phyloP scores from a whole-genome alignment of 1,140 invertebrate genomes.

The Triops cancriformis region DNA sequence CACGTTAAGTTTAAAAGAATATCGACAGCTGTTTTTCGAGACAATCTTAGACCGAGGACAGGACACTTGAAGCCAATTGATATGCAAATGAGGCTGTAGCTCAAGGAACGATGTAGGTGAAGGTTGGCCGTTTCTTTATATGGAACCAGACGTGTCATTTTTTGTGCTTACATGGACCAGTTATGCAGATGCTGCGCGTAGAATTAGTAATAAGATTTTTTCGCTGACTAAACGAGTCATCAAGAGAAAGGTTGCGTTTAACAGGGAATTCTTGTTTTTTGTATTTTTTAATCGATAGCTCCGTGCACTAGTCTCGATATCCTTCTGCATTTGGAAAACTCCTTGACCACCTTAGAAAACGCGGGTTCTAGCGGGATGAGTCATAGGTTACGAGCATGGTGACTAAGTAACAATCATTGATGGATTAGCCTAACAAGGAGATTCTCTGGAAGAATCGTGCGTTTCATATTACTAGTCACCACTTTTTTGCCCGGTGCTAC shows the following conservation, averaged over 20 bases:
- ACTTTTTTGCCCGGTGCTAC: not conserved
- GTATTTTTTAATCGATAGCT: too few species aligned
- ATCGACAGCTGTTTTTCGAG: not conserved
- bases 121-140: not conserved
- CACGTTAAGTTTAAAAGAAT: not conserved
- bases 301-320: not conserved
- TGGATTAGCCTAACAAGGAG: not conserved
- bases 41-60: not conserved
- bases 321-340: conserved; percentile 4
- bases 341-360: not conserved
- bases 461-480: not conserved
- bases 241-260: not conserved
- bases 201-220: not conserved
- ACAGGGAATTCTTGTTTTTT: not conserved
- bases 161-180: not conserved
- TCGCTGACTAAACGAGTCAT: not conserved
- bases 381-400: not conserved
- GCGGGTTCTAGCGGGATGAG: not conserved
- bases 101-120: not conserved
- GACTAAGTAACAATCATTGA: not conserved
- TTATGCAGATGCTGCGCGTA: not conserved
- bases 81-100: not conserved
- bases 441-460: not conserved
- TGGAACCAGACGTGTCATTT: not conserved
- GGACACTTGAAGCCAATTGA: not conserved